Evolutionary conservation across 2,113 vertebrate genomes (phyloP).

Genomic region (Catagonus wagneri): DNA sequence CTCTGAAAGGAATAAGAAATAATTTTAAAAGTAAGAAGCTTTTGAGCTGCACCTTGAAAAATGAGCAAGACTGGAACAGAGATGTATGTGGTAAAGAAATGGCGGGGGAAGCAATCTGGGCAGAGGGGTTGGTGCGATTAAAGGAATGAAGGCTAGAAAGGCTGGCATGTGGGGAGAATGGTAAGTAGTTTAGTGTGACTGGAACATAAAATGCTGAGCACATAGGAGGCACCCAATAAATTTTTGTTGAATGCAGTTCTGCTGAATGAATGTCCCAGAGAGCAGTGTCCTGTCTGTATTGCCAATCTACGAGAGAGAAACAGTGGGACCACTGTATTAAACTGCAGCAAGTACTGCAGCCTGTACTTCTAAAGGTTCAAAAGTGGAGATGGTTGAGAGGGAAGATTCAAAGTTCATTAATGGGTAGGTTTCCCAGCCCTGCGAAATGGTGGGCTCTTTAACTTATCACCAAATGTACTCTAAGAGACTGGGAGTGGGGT

Average conservation of each 20-base stretch:
- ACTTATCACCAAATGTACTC: neutral
- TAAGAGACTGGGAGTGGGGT: neutral
- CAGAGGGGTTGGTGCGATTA: neutral
- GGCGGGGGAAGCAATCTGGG: neutral
- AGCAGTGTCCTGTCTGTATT: slow-evolving; percentile 31
- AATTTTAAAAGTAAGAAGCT: slow-evolving; percentile 32
- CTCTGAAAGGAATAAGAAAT: neutral
- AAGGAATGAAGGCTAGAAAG: slow-evolving; percentile 23
- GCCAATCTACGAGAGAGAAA: slow-evolving; percentile 24
- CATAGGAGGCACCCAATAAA: slow-evolving; percentile 64
- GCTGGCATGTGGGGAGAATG: neutral
- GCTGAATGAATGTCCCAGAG: slow-evolving; percentile 59
- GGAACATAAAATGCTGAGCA: slow-evolving; percentile 63
- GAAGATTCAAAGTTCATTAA: neutral
- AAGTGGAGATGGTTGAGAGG: slow-evolving; percentile 22
- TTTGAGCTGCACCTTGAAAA: slow-evolving; percentile 1
- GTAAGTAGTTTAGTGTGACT: slow-evolving; percentile 52
- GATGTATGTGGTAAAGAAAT: neutral
- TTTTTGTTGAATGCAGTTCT: slow-evolving; percentile 65
- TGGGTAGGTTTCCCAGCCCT: neutral
- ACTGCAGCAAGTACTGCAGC: neutral
- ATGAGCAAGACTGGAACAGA: neutral
- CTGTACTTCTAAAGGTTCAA: neutral
- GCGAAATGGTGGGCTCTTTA: slow-evolving; percentile 4
- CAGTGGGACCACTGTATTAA: slow-evolving; percentile 17